Evolutionary conservation across 2,113 vertebrate species (phyloP).

Genomic region (Tonatia bakeri): DNA sequence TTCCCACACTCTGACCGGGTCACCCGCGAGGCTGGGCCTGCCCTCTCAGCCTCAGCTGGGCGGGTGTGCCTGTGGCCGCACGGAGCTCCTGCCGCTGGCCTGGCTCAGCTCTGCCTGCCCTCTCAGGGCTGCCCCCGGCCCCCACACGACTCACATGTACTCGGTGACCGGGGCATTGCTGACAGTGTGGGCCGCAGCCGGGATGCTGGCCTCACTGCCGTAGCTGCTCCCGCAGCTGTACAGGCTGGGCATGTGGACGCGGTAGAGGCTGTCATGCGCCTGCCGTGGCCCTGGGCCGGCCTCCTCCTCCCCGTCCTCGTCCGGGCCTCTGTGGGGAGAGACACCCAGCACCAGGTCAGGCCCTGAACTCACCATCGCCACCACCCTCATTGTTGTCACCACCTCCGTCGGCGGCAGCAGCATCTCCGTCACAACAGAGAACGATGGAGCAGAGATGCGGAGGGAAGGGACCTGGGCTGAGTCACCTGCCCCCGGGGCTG

Average conservation of each 20-base stretch:
- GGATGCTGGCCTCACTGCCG: conserved; percentile 97
- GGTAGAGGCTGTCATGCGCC: conserved; percentile 95
- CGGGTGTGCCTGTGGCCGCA: not conserved
- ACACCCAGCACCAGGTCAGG: accelerated
- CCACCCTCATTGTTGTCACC: not conserved
- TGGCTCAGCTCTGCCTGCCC: too few relatives aligned
- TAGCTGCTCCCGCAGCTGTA: conserved; percentile 99
- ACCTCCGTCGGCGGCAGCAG: accelerated
- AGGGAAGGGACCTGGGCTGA: not conserved
- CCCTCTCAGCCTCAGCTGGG: not conserved
- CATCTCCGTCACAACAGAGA: not conserved
- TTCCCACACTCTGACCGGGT: accelerated
- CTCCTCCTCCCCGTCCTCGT: conserved; percentile 93
- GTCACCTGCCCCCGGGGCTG: not conserved
- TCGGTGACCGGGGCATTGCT: conserved; percentile 98
- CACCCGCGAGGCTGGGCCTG: accelerated
- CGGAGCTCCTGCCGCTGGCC: not conserved
- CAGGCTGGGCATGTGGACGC: conserved; percentile 98
- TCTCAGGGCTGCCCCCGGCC: not conserved
- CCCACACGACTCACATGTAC: conserved; percentile 91
- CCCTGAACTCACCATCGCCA: too few relatives aligned
- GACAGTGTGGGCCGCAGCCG: conserved; percentile 96
- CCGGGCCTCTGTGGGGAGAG: conserved; percentile 81
- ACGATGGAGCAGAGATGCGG: not conserved
- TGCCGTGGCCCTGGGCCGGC: conserved; percentile 88